Percentiles rank a stretch among this genome's conserved stretches.
Conservation (phyloP, 1,140 invertebrate genomes). For the Drosophila ogumai region DNA sequence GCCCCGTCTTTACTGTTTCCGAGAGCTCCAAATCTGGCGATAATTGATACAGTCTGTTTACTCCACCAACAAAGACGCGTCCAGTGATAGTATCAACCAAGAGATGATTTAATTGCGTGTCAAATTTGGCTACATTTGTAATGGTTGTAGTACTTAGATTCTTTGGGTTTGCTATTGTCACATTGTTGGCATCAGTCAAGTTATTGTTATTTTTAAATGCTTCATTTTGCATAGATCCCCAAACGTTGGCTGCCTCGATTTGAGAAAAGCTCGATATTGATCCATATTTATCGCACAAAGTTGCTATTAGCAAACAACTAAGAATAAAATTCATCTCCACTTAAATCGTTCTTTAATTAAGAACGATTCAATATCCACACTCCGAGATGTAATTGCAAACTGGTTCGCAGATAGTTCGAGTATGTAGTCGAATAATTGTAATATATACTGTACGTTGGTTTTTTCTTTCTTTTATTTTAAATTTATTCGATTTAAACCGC, state of each 20-base stretch:
- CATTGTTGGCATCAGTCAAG: conserved; percentile 49
- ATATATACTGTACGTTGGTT: neutral
- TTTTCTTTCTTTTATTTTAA: neutral
- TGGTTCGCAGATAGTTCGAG: neutral
- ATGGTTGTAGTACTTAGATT: conserved; percentile 65
- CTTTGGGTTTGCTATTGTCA: conserved; percentile 21
- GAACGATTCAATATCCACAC: conserved; percentile 13
- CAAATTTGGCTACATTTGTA: conserved; percentile 73
- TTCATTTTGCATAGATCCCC: conserved; percentile 14
- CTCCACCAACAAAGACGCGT: conserved; percentile 95
- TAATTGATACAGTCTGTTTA: conserved; percentile 97
- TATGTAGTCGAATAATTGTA: conserved; percentile 10
- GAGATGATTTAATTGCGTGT: conserved; percentile 89
- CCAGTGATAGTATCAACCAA: conserved; percentile 96
- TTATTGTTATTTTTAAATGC: conserved; percentile 16
- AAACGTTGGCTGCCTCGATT: conserved; percentile 22
- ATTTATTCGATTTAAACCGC: neutral
- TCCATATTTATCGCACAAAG: conserved; percentile 33
- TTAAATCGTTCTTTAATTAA: conserved; percentile 29
- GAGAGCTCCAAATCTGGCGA: conserved; percentile 93
- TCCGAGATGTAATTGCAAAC: neutral
- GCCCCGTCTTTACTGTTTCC: conserved; percentile 93
- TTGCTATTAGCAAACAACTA: conserved; percentile 53
- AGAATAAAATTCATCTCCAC: conserved; percentile 65
- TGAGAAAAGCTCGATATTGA: conserved; percentile 7